These are phyloP conservation scores for Epizoanthus illoricatus DNA, from an alignment of 92 coral and sea anemone genomes.

Conservation along the genomic window DNA sequence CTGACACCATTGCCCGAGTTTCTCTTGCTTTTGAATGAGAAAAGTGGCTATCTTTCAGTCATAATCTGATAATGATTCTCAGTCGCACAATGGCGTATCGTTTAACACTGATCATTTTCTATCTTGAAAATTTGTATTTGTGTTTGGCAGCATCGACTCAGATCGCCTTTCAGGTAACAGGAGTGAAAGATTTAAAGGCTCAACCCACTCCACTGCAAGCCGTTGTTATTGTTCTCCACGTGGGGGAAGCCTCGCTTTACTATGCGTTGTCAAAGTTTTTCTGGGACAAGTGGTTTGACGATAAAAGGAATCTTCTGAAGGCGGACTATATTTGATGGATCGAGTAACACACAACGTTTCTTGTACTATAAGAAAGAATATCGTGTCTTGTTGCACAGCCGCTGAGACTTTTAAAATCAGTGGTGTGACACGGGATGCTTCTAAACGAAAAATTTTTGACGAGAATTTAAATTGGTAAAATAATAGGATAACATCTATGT, in stretches of 20 bases:
- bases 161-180: conserved; percentile 47
- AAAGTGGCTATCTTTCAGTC: too few relatives aligned
- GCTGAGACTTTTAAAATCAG: too few relatives aligned
- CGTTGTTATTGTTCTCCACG: conserved; percentile 21
- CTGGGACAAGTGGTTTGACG: conserved; percentile 53
- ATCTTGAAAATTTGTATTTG: conserved; percentile 41
- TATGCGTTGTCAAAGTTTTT: conserved; percentile 49
- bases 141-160: conserved; percentile 36
- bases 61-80: neutral
- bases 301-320: conserved; percentile 37
- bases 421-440: too few relatives aligned
- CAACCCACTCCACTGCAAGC: conserved; percentile 30
- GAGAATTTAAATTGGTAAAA: too few relatives aligned
- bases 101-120: conserved; percentile 26
- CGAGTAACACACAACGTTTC: neutral
- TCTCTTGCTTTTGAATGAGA: too few relatives aligned
- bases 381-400: too few relatives aligned
- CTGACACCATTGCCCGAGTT: too few relatives aligned
- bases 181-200: conserved; percentile 10
- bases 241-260: conserved; percentile 45
- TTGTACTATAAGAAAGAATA: too few relatives aligned
- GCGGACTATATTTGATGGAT: conserved; percentile 12
- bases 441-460: too few relatives aligned
- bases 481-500: too few relatives aligned
- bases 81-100: conserved; percentile 6